These are phyloP conservation scores for Beris chalybata DNA, from an alignment of 2,888 invertebrate genomes.

Conservation along the genomic window DNA sequence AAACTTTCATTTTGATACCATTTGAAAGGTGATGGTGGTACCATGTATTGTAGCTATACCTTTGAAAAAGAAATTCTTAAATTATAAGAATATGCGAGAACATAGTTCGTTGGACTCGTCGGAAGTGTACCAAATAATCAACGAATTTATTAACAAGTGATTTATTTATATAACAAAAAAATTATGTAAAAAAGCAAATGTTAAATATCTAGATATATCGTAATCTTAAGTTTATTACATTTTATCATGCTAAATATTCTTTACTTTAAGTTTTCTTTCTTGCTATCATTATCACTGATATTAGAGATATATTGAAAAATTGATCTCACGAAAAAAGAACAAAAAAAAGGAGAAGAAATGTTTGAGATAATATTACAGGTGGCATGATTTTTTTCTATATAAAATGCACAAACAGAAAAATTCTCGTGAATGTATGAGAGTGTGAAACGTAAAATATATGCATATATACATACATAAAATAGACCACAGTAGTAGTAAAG, in stretches of 20 bases:
- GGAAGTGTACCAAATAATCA: conserved; percentile 31
- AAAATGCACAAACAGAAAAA: too few species aligned
- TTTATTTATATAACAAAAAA: conserved; percentile 21
- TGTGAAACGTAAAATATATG: too few species aligned
- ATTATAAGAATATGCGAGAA: neutral
- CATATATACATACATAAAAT: too few species aligned
- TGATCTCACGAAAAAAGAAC: too few species aligned
- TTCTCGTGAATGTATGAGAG: too few species aligned
- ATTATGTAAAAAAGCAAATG: neutral
- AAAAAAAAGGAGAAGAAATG: too few species aligned
- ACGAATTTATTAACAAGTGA: conserved; percentile 29
- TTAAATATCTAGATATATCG: conserved; percentile 2
- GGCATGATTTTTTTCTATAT: too few species aligned
- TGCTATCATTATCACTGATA: too few species aligned
- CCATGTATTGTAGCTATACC: neutral
- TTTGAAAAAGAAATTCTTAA: neutral
- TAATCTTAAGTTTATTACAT: conserved; percentile 1
- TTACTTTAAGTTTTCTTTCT: too few species aligned
- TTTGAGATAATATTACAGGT: too few species aligned
- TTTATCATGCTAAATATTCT: neutral
- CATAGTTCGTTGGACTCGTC: neutral
- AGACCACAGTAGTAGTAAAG: too few species aligned
- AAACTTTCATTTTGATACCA: neutral
- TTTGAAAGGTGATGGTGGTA: neutral
- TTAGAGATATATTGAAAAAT: too few species aligned